These are phyloP conservation scores for Malurus elegans DNA, from an alignment of 2,113 vertebrate species.

Conservation along the genomic window DNA sequence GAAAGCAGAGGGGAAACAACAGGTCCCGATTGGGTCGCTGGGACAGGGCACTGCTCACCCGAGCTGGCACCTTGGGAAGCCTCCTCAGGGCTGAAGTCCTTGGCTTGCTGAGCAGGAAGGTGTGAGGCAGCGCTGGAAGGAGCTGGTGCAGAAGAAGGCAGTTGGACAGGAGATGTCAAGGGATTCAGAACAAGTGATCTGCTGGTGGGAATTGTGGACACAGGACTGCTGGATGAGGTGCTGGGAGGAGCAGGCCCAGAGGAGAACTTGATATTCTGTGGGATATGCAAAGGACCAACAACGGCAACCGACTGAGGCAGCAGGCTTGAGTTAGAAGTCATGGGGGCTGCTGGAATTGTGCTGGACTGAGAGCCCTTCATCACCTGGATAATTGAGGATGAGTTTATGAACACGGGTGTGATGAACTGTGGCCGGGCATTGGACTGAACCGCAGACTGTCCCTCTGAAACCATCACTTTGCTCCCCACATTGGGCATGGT, in stretches of 20 bases:
- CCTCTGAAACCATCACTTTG: conserved; percentile 85
- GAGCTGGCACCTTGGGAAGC: conserved; percentile 31
- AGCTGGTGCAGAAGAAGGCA: conserved; percentile 72
- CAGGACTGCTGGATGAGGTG: conserved; percentile 66
- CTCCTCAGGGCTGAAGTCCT: conserved; percentile 79
- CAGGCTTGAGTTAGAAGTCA: conserved; percentile 74
- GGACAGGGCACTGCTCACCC: conserved; percentile 70
- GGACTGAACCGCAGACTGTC: conserved; percentile 73
- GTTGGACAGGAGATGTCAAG: conserved; percentile 74
- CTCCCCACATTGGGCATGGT: conserved; percentile 83
- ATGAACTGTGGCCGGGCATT: conserved; percentile 85
- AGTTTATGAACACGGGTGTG: conserved; percentile 91
- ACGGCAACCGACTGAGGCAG: conserved; percentile 81
- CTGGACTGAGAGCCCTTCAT: conserved; percentile 89
- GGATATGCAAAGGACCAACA: conserved; percentile 87
- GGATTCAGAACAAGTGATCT: conserved; percentile 76
- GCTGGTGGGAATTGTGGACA: conserved; percentile 70
- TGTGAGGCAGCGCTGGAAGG: conserved; percentile 62
- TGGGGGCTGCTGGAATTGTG: conserved; percentile 70
- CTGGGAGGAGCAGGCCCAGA: conserved; percentile 71
- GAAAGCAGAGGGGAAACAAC: conserved; percentile 81
- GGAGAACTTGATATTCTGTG: conserved; percentile 88
- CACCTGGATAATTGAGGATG: conserved; percentile 89
- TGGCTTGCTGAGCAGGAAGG: conserved; percentile 66
- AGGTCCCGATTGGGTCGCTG: conserved; percentile 75